Conservation (phyloP, 2,888 invertebrate species). For the Anagyrus pseudococci region DNA sequence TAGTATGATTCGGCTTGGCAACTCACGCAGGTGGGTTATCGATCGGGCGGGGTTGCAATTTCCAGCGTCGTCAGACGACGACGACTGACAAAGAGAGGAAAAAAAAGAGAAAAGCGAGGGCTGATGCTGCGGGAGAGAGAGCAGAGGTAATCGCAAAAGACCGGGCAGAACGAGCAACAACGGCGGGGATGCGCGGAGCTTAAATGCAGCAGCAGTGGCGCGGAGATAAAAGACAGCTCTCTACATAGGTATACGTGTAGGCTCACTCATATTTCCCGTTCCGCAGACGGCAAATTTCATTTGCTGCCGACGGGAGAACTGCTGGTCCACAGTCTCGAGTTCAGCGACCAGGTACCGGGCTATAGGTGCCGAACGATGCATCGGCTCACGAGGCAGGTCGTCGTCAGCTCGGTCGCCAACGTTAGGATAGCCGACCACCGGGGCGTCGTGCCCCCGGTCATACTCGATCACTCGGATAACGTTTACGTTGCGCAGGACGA, state of each 20-base stretch:
- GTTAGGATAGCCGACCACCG: slow-evolving; percentile 78
- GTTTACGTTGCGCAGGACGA: slow-evolving; percentile 77
- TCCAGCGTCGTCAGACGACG: too few species aligned
- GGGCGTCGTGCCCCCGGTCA: slow-evolving; percentile 74
- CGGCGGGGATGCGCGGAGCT: not conserved
- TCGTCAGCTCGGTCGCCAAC: slow-evolving; percentile 73
- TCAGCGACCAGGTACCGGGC: slow-evolving; percentile 75
- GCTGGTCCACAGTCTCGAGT: slow-evolving; percentile 76
- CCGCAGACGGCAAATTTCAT: slow-evolving; percentile 76
- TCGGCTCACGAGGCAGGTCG: slow-evolving; percentile 74
- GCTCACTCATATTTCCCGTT: not conserved
- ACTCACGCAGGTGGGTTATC: slow-evolving; percentile 27
- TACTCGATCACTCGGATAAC: slow-evolving; percentile 74
- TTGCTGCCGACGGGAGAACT: slow-evolving; percentile 77
- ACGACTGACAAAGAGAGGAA: not conserved
- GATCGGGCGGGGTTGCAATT: slow-evolving; percentile 12
- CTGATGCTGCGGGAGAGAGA: not conserved
- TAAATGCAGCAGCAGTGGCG: not conserved
- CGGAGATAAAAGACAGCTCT: not conserved
- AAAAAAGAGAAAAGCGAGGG: slow-evolving; percentile 8
- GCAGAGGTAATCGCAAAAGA: too few species aligned
- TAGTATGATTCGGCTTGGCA: slow-evolving; percentile 46
- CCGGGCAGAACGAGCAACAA: not conserved
- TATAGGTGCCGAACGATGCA: slow-evolving; percentile 79
- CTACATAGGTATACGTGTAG: not conserved